Percentiles rank a stretch among this genome's conserved stretches.
These are phyloP conservation scores for Phyllotreta striolata DNA, from an alignment of 2,888 invertebrate species.

Conservation along the genomic window DNA sequence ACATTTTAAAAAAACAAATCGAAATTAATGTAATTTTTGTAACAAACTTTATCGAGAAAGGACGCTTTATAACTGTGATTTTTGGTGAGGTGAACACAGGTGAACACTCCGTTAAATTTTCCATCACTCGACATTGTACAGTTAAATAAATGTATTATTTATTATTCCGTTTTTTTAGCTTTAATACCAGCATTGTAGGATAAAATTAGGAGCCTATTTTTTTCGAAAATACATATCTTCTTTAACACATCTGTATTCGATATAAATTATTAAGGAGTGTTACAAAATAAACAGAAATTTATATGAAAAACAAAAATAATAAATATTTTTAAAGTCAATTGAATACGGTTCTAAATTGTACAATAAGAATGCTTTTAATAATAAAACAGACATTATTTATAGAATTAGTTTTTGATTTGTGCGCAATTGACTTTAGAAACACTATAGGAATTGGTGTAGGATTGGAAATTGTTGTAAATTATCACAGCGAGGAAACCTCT, in stretches of 20 bases:
- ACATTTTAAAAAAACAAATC: conserved; percentile 39
- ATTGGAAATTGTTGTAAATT: too few species aligned
- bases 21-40: conserved; percentile 22
- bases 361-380: too few species aligned
- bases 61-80: conserved; percentile 56
- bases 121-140: conserved; percentile 38
- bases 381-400: too few species aligned
- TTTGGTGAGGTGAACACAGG: conserved; percentile 60
- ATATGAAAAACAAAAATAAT: not conserved
- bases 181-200: conserved; percentile 20
- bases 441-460: too few species aligned
- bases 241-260: not conserved
- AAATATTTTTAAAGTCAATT: too few species aligned
- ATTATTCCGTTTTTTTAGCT: conserved; percentile 34
- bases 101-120: conserved; percentile 49
- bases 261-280: not conserved
- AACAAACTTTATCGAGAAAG: conserved; percentile 33
- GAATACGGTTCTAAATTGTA: too few species aligned
- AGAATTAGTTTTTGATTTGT: too few species aligned
- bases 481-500: not conserved
- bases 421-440: too few species aligned
- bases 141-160: conserved; percentile 38
- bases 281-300: conserved; percentile 5
- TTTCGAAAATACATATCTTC: not conserved
- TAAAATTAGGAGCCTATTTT: conserved; percentile 3